Evolutionary conservation across 2,888 invertebrate genomes (phyloP), one percentile per base, ranked within the genome.

Genomic region (Diarsia mendica): DNA sequence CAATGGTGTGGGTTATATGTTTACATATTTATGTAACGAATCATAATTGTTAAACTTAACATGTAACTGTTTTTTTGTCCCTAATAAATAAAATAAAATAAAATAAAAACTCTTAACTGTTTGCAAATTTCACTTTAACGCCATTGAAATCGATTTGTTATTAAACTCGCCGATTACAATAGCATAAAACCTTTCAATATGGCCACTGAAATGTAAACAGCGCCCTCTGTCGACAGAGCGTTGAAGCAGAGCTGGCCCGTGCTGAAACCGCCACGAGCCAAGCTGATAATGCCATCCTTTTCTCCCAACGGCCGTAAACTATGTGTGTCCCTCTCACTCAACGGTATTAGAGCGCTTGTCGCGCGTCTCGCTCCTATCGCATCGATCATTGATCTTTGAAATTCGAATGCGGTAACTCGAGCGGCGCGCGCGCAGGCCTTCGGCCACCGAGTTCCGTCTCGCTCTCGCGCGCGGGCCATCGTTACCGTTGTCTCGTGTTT

Each of bases 341-440:
- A 81, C 87, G 85, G 89, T 90, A 90, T 86, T 87, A 86, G 86
- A 89, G 88, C 89, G 89, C 88, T 86, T 87, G 93, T 91, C 93
- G 92, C 92, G 91, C 93, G 92, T 94, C 94, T 92, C 93, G 88
- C 91, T 95, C 93, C 93, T 95, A 95, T 95, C 95, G 93, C 93
- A 89, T 94, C 95, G 96, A 96, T 95, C 96, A 96, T 95, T 96
- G 96, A 96, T 96, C 96, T 96, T 95, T 94, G 93, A 95, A 95
- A 94, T 95, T 95, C 94, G 95, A 94, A 94, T 93, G 94, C 94
- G 94, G 95, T 93, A 94, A 95, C 93, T 93, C 94, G 95, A 95
- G 93, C 94, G 93, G 94, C 95, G 95, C 94, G 95, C 95, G 96
- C 95, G 93, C 93, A 91, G 91, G 91, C 93, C 91, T 91, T 91